A percentile compares a stretch with the other conserved stretches of the same genome.
These are phyloP conservation scores for Myiothlypis coronata DNA, from an alignment of 2,797 vertebrate species.

Conservation along the genomic window DNA sequence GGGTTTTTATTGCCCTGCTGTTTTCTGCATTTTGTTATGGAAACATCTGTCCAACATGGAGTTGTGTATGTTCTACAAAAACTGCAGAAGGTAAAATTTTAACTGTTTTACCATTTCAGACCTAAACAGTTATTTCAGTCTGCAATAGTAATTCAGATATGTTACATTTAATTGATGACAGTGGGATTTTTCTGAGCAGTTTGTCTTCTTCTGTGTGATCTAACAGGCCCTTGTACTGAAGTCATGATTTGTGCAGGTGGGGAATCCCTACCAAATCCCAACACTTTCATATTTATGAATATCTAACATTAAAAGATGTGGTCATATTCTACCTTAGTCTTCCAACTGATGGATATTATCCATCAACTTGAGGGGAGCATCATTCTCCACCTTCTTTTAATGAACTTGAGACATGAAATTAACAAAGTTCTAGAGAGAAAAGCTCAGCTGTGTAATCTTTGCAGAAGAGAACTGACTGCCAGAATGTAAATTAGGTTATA, in stretches of 20 bases:
- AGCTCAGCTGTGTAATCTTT: background rate
- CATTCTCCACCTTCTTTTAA: background rate
- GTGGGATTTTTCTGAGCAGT: background rate
- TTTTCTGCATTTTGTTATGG: background rate
- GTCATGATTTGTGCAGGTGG: background rate
- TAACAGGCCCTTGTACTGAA: background rate
- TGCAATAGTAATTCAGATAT: background rate
- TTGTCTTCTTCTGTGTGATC: background rate
- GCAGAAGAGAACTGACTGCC: background rate
- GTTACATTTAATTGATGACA: background rate
- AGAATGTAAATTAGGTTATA: background rate
- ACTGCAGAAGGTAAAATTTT: background rate
- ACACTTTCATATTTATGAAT: background rate
- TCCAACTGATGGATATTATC: background rate
- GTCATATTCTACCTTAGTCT: background rate
- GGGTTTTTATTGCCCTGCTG: background rate
- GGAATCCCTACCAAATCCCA: background rate
- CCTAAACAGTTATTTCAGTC: background rate
- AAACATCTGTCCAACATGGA: background rate
- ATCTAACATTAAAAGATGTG: background rate
- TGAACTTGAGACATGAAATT: background rate
- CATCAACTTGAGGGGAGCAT: background rate
- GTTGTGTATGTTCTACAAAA: background rate
- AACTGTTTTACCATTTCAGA: background rate
- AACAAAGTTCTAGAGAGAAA: background rate